Conservation (phyloP, 1,140 invertebrate genomes). For the Panulirus ornatus region DNA sequence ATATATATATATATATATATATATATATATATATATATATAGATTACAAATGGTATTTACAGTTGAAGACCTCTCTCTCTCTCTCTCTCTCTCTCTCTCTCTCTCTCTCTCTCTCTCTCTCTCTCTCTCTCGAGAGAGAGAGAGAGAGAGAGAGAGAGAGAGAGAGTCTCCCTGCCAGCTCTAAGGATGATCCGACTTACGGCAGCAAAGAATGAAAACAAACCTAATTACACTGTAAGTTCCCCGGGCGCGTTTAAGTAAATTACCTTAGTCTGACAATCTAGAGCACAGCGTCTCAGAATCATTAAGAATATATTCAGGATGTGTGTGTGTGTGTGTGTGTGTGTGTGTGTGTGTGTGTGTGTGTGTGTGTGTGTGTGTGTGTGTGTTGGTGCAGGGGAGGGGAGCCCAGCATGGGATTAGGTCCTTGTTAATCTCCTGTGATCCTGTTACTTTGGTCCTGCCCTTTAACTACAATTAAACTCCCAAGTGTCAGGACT, state of each 20-base stretch:
- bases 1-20: conserved; percentile 16
- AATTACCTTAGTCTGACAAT: neutral
- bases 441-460: conserved; percentile 33
- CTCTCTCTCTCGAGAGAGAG: neutral
- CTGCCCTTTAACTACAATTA: too few relatives aligned
- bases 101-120: too few relatives aligned
- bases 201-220: conserved; percentile 38
- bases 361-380: conserved; percentile 1
- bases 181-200: conserved; percentile 47
- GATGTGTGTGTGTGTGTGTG: conserved; percentile 17
- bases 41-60: too few relatives aligned
- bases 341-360: conserved; percentile 18
- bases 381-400: neutral
- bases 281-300: neutral
- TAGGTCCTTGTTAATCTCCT: conserved; percentile 44
- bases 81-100: too few relatives aligned
- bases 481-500: too few relatives aligned
- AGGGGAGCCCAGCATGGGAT: conserved; percentile 8
- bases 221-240: conserved; percentile 23
- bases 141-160: conserved; percentile 9
- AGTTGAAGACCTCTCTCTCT: too few relatives aligned
- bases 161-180: neutral
- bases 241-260: neutral
- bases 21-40: too few relatives aligned
- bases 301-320: neutral